Evolutionary conservation across 2,797 vertebrate genomes (phyloP), one percentile per base, ranked within the genome.

Genomic region (Pangasius krempfi): DNA sequence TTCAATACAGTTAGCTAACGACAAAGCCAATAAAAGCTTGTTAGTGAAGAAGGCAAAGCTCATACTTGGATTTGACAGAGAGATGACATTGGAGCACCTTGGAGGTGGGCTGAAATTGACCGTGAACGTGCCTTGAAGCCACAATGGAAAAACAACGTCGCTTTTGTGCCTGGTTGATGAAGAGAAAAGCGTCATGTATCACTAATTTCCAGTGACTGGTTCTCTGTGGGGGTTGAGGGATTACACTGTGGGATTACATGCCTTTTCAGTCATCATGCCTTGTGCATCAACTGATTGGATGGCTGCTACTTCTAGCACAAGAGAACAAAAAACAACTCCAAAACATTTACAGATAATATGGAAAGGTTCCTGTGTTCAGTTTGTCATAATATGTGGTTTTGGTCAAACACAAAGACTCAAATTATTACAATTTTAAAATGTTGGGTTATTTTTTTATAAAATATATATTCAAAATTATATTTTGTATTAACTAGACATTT

Each of bases 11-110:
- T 88, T 79, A 70, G 12, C 33, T 50, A 18, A 68, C 13, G 30
- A n/a, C 78, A 86, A 89, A 81, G 12, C 56, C 70, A 83, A 72
- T 86, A 62, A 89, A 76, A 56, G 50, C 47, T 70, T 70, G 84
- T 88, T 85, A 75, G 66, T 54, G 37, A 64, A 86, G 44, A 82
- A 56, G 78, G n/a, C 78, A 89, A 75, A 75, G 30, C 33, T 50
- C 75, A 60, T 37, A 50, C 66, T 62, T 27, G 70, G 88, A 86
- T 52, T 22, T 86, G 88, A 89, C 60, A 70, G 44, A 83, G 10
- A 33, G 70, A 56, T 89, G 88, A 83, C 44, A 78, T 52, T 60
- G 22, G 58, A 76, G 70, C 56, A 83, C 68, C 68, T 66, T 60
- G 9, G 52, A 86, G 56, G 68, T 86, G 47, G 79, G 52, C 68